These are phyloP conservation scores for Ophion slaviceki DNA, from an alignment of 2,888 invertebrate genomes.

Conservation along the genomic window DNA sequence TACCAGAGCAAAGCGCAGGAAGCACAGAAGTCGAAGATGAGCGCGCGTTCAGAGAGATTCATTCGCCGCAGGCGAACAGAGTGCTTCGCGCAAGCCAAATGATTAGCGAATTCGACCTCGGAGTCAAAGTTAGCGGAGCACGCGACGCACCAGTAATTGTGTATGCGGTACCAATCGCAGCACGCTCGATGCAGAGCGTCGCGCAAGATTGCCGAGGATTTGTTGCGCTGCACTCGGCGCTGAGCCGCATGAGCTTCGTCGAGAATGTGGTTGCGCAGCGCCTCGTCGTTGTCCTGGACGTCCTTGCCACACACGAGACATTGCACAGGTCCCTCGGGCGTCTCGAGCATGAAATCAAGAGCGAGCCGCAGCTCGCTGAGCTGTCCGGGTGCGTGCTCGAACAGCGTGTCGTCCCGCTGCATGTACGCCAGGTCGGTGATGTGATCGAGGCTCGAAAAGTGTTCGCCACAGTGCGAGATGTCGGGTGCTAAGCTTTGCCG, in stretches of 20 bases:
- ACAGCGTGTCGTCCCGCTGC: constrained; percentile 59
- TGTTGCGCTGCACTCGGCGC: neutral
- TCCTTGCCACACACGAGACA: constrained; percentile 68
- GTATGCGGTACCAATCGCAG: constrained; percentile 52
- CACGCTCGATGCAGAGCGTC: neutral
- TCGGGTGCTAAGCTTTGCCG: constrained; percentile 63
- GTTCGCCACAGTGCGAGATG: constrained; percentile 69
- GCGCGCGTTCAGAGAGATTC: neutral
- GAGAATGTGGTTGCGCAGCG: constrained; percentile 25
- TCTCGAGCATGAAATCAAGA: constrained; percentile 67
- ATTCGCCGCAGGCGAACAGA: neutral
- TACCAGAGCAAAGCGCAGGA: constrained; percentile 46
- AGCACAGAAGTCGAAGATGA: constrained; percentile 57
- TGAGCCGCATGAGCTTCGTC: constrained; percentile 20
- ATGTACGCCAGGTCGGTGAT: constrained; percentile 64
- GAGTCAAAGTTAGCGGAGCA: neutral
- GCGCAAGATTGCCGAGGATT: constrained; percentile 23
- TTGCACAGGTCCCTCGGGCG: constrained; percentile 59
- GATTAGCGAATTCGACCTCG: constrained; percentile 41
- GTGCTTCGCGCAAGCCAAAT: constrained; percentile 18
- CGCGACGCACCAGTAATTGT: constrained; percentile 57
- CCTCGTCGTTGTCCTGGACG: constrained; percentile 58
- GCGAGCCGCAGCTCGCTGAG: constrained; percentile 70
- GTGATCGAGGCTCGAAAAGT: constrained; percentile 69
- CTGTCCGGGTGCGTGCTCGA: constrained; percentile 64